Evolutionary conservation across 2,113 vertebrate species (phyloP).

Genomic region (Procavia capensis): DNA sequence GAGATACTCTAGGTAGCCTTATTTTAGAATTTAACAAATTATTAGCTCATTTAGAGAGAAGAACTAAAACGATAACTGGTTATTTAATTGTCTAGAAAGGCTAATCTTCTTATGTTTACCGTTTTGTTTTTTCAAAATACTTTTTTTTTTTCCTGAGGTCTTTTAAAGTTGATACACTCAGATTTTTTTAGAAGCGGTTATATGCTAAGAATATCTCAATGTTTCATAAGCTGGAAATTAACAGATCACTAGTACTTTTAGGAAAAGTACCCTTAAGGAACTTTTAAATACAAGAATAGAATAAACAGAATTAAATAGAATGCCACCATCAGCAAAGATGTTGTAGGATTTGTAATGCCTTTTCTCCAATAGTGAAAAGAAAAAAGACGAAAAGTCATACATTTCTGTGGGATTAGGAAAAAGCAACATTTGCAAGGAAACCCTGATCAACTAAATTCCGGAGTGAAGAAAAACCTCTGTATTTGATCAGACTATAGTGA

Average conservation of each 20-base stretch:
- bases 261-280: neutral
- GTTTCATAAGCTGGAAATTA: neutral
- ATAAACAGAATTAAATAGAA: neutral
- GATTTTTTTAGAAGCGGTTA: neutral
- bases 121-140: neutral
- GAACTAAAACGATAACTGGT: neutral
- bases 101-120: neutral
- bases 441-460: neutral
- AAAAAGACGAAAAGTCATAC: neutral
- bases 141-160: slow-evolving; percentile 35
- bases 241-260: neutral
- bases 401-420: neutral
- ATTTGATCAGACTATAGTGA: neutral
- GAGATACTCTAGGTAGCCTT: neutral
- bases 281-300: too few species aligned
- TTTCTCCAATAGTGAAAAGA: neutral
- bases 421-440: slow-evolving; percentile 1
- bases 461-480: neutral
- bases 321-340: neutral
- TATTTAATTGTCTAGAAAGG: neutral
- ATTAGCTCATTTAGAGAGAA: neutral
- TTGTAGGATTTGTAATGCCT: neutral
- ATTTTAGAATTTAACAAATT: slow-evolving; percentile 7
- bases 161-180: neutral
- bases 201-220: neutral